A percentile compares a stretch with the other conserved stretches of the same genome.
These are phyloP conservation scores for Naja naja DNA, from an alignment of 2,113 vertebrate species.

Conservation along the genomic window DNA sequence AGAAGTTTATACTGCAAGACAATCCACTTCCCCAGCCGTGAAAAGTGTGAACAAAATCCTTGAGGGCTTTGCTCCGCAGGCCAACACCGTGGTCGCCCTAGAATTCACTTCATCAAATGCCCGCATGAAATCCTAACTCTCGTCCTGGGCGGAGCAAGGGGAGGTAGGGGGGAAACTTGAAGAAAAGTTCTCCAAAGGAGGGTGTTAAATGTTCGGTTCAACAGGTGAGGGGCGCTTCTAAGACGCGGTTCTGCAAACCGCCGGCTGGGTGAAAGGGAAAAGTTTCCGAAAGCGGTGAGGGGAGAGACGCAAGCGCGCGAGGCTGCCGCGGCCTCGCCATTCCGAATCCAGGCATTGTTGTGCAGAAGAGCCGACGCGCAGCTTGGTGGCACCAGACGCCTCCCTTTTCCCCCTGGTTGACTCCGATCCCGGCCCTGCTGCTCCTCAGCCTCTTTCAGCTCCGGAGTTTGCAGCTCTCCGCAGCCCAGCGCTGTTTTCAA, in stretches of 20 bases:
- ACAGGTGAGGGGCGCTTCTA: neutral
- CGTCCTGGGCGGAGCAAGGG: neutral
- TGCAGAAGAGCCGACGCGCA: constrained; percentile 1
- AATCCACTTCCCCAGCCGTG: neutral
- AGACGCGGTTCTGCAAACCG: neutral
- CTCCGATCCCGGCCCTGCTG: constrained; percentile 3
- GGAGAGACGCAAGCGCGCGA: neutral
- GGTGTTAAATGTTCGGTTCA: neutral
- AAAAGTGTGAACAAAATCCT: neutral
- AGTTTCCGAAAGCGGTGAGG: neutral
- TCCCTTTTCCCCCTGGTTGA: constrained; percentile 7
- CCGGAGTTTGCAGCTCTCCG: constrained; percentile 29
- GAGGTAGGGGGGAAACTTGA: rapidly evolving
- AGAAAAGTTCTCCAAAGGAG: neutral
- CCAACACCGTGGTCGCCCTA: neutral
- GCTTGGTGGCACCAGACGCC: constrained; percentile 31
- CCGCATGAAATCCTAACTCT: neutral
- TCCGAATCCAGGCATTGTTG: neutral
- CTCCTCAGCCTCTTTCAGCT: constrained; percentile 27
- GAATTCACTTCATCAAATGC: neutral
- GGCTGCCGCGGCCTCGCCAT: neutral
- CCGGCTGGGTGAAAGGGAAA: neutral
- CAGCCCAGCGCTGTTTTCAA: neutral
- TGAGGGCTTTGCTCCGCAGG: neutral
- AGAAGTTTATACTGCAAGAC: neutral